Evolutionary conservation across 1,140 invertebrate species (phyloP), one percentile per base, ranked within the genome.

Genomic region (Temnothorax longispinosus): DNA sequence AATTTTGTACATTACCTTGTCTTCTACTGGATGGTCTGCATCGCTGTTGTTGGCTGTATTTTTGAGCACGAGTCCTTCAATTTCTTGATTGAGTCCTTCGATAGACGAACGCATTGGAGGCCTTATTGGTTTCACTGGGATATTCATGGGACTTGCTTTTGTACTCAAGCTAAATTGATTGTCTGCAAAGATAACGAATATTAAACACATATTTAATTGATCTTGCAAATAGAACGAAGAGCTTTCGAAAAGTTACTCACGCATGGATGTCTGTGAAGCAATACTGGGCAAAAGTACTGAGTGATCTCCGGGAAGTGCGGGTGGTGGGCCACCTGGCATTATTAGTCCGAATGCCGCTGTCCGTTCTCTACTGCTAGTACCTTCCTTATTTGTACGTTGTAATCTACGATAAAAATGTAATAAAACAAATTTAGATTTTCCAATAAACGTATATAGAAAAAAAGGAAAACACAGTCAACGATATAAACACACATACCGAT

Each of bases 81-180:
- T 98, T 95, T 98, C 97, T 93, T 98, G 97, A 95, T 98, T 98
- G 3, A 98, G 96, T 54, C 97, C 98, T 95, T 98, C 98, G 32
- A 98, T 97, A 69, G 98, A 98, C 89, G 97, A 98, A 78, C 98
- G 96, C 95, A 98, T 97, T 78, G 97, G 96, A 91, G 97, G 95
- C 92, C 95, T 95, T 90, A 96, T 94, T 82, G 96, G 96, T 90
- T 96, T 96, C 74, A 96, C 92, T 78, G 96, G 96, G 86, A 96
- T 96, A 89, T 95, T 96, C 91, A 96, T 96, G 69, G 96, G 96
- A 93, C 96, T 96, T 92, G 96, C 95, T 93, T 96, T 96, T 93
- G 94, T 93, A 93, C 93, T 95, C 92, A 95, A 93, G 91, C 90
- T 93, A 89, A 94, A 94, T 91, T 95, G 95, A 91, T 94, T 95